phyloP scores from a whole-genome alignment of 2,797 vertebrate species.

The Phataginus tricuspis region DNA sequence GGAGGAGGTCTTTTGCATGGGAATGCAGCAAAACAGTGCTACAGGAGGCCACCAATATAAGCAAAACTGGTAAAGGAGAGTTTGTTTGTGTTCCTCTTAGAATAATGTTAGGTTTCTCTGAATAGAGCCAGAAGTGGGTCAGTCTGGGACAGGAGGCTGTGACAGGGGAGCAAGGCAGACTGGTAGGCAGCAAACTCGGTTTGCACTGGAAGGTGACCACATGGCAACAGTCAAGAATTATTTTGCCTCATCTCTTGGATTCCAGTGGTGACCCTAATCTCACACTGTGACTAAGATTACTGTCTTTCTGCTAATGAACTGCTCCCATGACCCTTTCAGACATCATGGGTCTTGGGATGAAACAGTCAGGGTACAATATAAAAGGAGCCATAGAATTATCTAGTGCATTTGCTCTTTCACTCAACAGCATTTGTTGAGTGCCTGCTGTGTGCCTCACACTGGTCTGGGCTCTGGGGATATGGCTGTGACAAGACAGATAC shows the following conservation, averaged over 20 bases:
- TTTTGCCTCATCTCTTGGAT: background rate
- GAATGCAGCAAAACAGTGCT: background rate
- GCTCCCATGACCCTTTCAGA: background rate
- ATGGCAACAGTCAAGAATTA: background rate
- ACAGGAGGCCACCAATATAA: fast-evolving
- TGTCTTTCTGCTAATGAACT: background rate
- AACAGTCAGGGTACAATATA: background rate
- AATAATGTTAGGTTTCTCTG: background rate
- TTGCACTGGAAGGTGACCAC: background rate
- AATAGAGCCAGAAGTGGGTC: background rate
- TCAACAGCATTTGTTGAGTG: background rate
- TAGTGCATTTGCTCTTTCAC: background rate
- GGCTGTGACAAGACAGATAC: background rate
- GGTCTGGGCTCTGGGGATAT: background rate
- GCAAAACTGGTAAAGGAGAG: background rate
- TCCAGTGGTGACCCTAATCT: background rate
- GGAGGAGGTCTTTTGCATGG: background rate
- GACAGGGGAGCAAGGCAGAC: no score
- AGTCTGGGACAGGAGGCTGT: no score
- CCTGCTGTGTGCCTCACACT: background rate
- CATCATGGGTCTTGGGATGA: fast-evolving
- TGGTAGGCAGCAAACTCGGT: background rate
- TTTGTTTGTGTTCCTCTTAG: background rate
- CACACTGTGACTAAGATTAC: no score
- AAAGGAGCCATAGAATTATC: background rate